Evolutionary conservation across 2,888 invertebrate genomes (phyloP).

Genomic region (Podotricha telesiphe): DNA sequence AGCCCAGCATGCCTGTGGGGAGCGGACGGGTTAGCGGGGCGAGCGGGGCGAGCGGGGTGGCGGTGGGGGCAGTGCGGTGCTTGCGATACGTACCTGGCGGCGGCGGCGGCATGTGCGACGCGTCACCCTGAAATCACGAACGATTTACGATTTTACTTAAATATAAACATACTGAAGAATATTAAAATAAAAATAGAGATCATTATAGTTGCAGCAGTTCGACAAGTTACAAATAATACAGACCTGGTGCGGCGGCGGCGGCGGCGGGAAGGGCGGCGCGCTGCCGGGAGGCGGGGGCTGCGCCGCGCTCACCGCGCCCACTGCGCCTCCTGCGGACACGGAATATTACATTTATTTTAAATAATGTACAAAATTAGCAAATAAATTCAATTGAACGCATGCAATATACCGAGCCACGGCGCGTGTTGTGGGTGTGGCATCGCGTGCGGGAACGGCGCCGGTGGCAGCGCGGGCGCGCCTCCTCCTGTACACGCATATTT

Average conservation of each 20-base stretch:
- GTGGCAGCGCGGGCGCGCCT: conserved; percentile 49
- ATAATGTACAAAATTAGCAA: no score
- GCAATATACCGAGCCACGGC: conserved; percentile 73
- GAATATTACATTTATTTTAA: no score
- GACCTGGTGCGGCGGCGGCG: conserved; percentile 54
- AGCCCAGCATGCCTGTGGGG: conserved; percentile 62
- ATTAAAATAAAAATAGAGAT: no score
- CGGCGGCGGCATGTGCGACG: conserved; percentile 60
- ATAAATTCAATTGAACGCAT: no score
- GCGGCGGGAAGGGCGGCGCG: conserved; percentile 54
- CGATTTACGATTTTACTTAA: no score
- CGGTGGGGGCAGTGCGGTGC: no score
- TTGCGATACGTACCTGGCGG: conserved; percentile 60
- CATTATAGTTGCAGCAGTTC: no score
- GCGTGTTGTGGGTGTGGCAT: conserved; percentile 74
- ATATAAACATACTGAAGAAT: no score
- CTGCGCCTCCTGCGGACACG: conserved; percentile 34
- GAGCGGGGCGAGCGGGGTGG: no score
- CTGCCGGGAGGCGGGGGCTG: conserved; percentile 54
- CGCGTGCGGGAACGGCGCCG: conserved; percentile 59
- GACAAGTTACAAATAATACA: no score
- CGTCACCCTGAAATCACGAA: conserved; percentile 56
- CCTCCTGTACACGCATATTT: neutral
- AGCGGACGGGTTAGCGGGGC: no score
- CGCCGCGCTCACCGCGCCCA: conserved; percentile 41